A percentile compares a stretch with the other conserved stretches of the same genome.
Conservation (phyloP, 2,113 vertebrate genomes). For the Datnioides undecimradiatus region DNA sequence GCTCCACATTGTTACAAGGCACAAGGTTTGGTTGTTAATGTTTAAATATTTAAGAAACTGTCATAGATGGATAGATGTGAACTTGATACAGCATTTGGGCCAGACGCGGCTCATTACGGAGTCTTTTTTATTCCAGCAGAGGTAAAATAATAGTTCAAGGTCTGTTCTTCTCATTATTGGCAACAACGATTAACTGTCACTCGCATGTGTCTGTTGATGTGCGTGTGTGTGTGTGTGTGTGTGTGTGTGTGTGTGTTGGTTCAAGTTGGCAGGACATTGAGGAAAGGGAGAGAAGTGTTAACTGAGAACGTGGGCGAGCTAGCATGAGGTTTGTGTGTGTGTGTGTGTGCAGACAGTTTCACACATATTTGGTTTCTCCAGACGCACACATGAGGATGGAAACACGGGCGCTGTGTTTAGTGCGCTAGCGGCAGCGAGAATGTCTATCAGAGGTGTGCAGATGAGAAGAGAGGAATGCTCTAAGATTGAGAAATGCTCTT, state of each 20-base stretch:
- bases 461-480: slow-evolving; percentile 32
- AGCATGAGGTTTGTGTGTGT: slow-evolving; percentile 23
- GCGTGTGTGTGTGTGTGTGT: slow-evolving; percentile 34
- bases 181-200: slow-evolving; percentile 53
- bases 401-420: slow-evolving; percentile 35
- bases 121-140: slow-evolving; percentile 33
- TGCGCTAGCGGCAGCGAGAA: slow-evolving; percentile 7
- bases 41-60: background rate
- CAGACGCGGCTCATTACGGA: background rate
- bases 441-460: slow-evolving; percentile 44
- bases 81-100: slow-evolving; percentile 2
- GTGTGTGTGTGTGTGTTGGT: slow-evolving; percentile 26
- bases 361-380: slow-evolving; percentile 52
- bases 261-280: slow-evolving; percentile 69
- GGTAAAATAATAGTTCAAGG: slow-evolving; percentile 58
- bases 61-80: background rate
- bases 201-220: slow-evolving; percentile 37
- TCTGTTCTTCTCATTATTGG: slow-evolving; percentile 67
- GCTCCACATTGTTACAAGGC: background rate
- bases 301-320: slow-evolving; percentile 57
- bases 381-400: background rate
- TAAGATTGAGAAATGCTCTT: slow-evolving; percentile 23
- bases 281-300: slow-evolving; percentile 67
- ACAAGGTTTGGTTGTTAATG: background rate
- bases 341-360: slow-evolving; percentile 43